Evolutionary conservation across 2,888 invertebrate genomes (phyloP).

Genomic region (Lithophane semibrunnea): DNA sequence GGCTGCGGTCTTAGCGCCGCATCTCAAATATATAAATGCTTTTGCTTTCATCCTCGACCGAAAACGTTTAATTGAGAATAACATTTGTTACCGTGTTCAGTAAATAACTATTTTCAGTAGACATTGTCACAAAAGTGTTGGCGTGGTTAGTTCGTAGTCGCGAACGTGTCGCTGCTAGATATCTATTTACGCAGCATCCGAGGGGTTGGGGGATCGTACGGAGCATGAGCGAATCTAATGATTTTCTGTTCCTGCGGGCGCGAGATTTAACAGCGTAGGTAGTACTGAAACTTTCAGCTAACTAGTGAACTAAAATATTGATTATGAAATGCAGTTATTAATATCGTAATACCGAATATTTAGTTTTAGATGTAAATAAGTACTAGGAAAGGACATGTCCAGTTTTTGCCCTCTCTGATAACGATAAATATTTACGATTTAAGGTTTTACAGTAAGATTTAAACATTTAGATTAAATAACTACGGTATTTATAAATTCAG

Average conservation of each 20-base stretch:
- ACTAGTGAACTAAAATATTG: no score
- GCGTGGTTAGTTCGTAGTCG: constrained; percentile 31
- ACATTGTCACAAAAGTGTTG: constrained; percentile 67
- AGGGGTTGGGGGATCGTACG: constrained; percentile 71
- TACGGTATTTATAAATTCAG: no score
- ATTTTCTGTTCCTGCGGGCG: constrained; percentile 81
- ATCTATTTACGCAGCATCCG: constrained; percentile 81
- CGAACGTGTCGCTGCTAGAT: constrained; percentile 29
- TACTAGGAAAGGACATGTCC: no score
- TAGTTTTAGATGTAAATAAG: no score
- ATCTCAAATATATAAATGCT: constrained; percentile 82
- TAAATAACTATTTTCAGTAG: constrained; percentile 54
- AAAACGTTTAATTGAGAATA: constrained; percentile 80
- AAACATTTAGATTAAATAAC: no score
- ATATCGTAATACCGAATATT: no score
- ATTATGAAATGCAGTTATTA: no score
- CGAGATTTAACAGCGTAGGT: constrained; percentile 67
- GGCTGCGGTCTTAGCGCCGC: constrained; percentile 86
- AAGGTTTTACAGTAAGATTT: no score
- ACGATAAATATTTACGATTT: no score
- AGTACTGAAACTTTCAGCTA: constrained; percentile 36
- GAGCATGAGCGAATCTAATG: constrained; percentile 89
- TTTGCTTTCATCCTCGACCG: constrained; percentile 80
- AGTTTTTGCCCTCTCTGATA: no score
- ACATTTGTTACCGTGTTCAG: constrained; percentile 77